phyloP scores from a whole-genome alignment of 2,113 vertebrate genomes.

The Nesoenas mayeri region DNA sequence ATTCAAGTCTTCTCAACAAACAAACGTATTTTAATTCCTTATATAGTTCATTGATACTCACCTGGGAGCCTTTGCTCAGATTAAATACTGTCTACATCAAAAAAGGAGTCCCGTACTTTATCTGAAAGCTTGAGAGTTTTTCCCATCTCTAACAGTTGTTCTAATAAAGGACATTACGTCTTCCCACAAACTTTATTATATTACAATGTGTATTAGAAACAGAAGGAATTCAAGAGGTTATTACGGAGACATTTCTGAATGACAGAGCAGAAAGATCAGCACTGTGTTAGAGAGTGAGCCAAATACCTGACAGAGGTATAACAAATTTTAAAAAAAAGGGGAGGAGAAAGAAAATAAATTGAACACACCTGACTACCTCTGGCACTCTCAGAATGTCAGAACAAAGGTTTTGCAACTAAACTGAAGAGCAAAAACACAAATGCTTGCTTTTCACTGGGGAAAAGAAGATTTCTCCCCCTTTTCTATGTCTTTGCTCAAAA shows the following conservation, averaged over 20 bases:
- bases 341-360: neutral
- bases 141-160: neutral
- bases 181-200: neutral
- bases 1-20: neutral
- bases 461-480: neutral
- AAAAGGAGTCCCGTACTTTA: neutral
- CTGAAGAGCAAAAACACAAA: neutral
- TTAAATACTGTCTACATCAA: neutral
- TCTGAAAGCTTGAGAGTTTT: neutral
- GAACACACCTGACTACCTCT: neutral
- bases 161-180: neutral
- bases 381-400: neutral
- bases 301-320: neutral
- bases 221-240: neutral
- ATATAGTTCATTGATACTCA: constrained; percentile 16
- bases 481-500: neutral
- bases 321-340: neutral
- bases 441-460: neutral
- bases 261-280: neutral
- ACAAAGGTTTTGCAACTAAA: neutral
- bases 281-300: neutral
- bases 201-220: neutral
- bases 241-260: neutral
- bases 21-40: neutral
- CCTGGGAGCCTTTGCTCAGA: neutral